Conservation (phyloP, 2,797 vertebrate genomes). For the Pantherophis vulpinus region DNA sequence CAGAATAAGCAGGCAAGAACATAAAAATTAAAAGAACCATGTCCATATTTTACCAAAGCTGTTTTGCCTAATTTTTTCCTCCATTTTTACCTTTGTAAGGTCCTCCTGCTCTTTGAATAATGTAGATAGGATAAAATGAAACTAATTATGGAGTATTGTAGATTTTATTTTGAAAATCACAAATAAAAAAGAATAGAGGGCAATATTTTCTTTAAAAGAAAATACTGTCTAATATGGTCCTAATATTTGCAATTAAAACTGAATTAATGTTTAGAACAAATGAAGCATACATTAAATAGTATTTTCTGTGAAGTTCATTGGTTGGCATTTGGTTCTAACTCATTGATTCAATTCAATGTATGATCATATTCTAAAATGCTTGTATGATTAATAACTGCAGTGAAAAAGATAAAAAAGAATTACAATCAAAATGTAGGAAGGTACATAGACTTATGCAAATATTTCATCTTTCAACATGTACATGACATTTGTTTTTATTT, state of each 20-base stretch:
- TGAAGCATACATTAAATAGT: background rate
- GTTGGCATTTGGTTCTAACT: background rate
- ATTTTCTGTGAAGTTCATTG: background rate
- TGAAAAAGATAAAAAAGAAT: background rate
- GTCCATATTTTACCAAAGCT: background rate
- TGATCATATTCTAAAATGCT: background rate
- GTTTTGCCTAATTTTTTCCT: too few relatives aligned
- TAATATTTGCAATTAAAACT: background rate
- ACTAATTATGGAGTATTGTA: background rate
- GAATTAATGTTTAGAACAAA: constrained; percentile 9
- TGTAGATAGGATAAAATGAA: background rate
- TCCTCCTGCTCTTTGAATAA: background rate
- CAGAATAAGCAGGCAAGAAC: background rate
- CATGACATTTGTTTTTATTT: background rate
- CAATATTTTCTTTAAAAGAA: background rate
- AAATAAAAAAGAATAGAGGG: background rate
- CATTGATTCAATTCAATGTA: constrained; percentile 1
- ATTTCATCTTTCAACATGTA: background rate
- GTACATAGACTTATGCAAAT: background rate
- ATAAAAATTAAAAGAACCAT: background rate
- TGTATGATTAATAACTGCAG: background rate
- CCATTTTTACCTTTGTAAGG: background rate
- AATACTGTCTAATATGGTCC: background rate
- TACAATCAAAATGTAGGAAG: background rate
- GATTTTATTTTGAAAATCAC: constrained; percentile 5